Conservation (phyloP, 2,113 vertebrate species). For the Ammodytes marinus region DNA sequence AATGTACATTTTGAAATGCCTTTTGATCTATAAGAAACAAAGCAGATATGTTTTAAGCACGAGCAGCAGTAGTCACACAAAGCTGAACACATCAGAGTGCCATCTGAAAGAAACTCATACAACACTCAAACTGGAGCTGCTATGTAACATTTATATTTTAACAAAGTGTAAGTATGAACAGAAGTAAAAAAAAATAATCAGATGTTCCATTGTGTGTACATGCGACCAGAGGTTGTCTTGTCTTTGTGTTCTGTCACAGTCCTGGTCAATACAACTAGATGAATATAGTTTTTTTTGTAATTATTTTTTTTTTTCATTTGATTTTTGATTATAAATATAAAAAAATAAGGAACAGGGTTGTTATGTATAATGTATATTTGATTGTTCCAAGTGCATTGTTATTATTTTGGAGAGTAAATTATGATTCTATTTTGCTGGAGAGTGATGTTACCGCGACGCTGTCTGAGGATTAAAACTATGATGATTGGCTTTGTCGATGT, state of each 20-base stretch:
- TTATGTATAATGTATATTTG: conserved; percentile 63
- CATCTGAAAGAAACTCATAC: background rate
- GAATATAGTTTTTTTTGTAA: conserved; percentile 38
- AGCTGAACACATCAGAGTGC: background rate
- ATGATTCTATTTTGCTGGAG: conserved; percentile 77
- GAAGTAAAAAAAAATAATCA: background rate
- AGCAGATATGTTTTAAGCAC: background rate
- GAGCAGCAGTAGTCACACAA: background rate
- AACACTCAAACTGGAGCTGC: background rate
- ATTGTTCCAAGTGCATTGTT: conserved; percentile 63
- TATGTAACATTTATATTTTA: background rate
- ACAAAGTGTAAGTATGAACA: background rate
- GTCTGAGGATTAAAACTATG: conserved; percentile 30
- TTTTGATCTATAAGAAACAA: background rate
- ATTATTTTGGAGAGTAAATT: conserved; percentile 77
- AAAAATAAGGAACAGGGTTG: conserved; percentile 6
- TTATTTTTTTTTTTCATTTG: background rate
- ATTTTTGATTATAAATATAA: conserved; percentile 52
- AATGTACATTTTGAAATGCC: background rate
- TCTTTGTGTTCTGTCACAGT: conserved; percentile 31
- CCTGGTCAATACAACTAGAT: conserved; percentile 34
- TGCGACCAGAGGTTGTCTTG: conserved; percentile 40
- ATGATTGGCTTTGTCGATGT: conserved; percentile 20
- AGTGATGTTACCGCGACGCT: conserved; percentile 49
- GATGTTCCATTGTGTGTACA: conserved; percentile 43